A percentile compares a stretch with the other conserved stretches of the same genome.
Evolutionary conservation across 2,888 invertebrate species (phyloP).

Genomic region (Agrenia bidenticulata): DNA sequence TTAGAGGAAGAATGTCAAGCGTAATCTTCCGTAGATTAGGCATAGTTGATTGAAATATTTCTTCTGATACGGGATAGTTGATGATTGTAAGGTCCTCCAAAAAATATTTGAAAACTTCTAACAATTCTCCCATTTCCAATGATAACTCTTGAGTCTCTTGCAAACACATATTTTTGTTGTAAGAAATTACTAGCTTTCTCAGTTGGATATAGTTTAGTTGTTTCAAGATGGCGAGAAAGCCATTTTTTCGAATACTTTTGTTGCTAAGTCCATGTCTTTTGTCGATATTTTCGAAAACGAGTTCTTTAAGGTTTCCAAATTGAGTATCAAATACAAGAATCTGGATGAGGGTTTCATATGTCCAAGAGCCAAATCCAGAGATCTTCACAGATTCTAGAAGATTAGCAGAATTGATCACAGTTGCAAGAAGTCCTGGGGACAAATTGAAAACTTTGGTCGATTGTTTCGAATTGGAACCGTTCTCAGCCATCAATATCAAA

Average conservation of each 20-base stretch:
- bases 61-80: background rate
- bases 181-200: background rate
- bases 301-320: too few relatives aligned
- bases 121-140: background rate
- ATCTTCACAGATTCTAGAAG: background rate
- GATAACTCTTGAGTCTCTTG: background rate
- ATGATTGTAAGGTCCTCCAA: background rate
- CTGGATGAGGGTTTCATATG: too few relatives aligned
- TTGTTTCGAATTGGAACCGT: background rate
- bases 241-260: background rate
- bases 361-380: background rate
- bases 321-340: too few relatives aligned
- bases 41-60: background rate
- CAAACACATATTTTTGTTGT: background rate
- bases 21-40: background rate
- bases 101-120: background rate
- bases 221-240: background rate
- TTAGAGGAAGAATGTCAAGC: background rate
- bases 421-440: conserved; percentile 4
- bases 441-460: background rate
- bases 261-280: background rate
- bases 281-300: background rate
- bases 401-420: background rate
- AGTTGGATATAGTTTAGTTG: background rate
- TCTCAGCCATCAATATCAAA: background rate